Evolutionary conservation across 2,797 vertebrate genomes (phyloP).

Genomic region (Mus minutoides): DNA sequence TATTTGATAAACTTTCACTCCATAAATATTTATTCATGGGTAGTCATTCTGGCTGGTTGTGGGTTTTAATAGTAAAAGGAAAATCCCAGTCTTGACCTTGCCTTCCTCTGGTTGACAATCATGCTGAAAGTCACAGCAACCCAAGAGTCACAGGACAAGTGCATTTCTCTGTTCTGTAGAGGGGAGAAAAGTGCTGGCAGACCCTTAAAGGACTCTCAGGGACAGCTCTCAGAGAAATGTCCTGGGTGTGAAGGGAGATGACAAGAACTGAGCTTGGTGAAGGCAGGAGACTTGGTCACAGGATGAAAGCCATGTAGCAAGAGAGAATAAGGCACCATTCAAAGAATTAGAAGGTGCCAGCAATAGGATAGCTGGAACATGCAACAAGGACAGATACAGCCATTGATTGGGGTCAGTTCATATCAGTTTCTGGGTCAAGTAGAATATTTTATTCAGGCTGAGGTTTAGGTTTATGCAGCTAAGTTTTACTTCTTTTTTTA

Average conservation of each 20-base stretch:
- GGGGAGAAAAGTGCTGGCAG: not conserved
- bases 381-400: no score
- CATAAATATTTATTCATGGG: not conserved
- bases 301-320: not conserved
- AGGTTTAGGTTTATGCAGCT: not conserved
- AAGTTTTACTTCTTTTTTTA: not conserved
- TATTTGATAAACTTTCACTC: not conserved
- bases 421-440: not conserved
- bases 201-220: not conserved
- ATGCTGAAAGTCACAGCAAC: no score
- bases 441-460: not conserved
- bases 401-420: not conserved
- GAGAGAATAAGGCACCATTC: not conserved
- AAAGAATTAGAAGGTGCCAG: not conserved
- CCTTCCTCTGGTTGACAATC: not conserved
- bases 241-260: not conserved
- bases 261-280: not conserved
- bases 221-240: not conserved
- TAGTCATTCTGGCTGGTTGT: not conserved
- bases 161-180: not conserved
- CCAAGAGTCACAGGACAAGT: not conserved
- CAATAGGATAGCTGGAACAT: no score
- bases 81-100: not conserved
- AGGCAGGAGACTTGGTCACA: not conserved
- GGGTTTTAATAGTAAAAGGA: not conserved